These are phyloP conservation scores for Siphamia tubifer DNA, from an alignment of 2,113 vertebrate species.

Conservation along the genomic window DNA sequence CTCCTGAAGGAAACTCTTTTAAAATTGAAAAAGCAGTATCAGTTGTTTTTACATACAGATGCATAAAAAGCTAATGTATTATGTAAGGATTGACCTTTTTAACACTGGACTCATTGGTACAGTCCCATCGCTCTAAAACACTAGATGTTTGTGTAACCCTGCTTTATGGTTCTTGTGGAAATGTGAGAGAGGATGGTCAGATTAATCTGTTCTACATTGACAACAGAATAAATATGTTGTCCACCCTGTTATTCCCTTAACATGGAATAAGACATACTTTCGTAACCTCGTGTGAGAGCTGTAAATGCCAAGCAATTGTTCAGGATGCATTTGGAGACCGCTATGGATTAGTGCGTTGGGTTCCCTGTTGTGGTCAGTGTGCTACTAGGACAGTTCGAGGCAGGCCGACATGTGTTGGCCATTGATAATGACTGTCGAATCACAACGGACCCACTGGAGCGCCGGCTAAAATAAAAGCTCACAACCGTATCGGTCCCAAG, in stretches of 20 bases:
- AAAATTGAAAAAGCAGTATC: too few relatives aligned
- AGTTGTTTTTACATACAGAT: too few relatives aligned
- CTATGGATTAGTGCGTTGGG: constrained; percentile 57
- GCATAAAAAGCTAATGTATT: too few relatives aligned
- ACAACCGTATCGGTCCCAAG: constrained; percentile 68
- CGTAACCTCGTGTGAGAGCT: constrained; percentile 32
- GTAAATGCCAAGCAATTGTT: constrained; percentile 72
- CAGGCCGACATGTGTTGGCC: constrained; percentile 68
- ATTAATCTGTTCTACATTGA: constrained; percentile 26
- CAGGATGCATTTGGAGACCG: constrained; percentile 45
- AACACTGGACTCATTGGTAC: constrained; percentile 16
- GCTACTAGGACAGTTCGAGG: constrained; percentile 57
- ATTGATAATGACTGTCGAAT: constrained; percentile 74
- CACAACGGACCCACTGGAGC: constrained; percentile 49
- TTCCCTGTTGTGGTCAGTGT: constrained; percentile 65
- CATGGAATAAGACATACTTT: constrained; percentile 49
- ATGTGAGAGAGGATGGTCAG: constrained; percentile 1
- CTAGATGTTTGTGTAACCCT: neutral
- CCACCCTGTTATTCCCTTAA: constrained; percentile 23
- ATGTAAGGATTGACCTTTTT: too few relatives aligned
- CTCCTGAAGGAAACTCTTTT: too few relatives aligned
- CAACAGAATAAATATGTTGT: constrained; percentile 29
- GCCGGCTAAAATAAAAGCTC: constrained; percentile 53
- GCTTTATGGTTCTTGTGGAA: neutral
- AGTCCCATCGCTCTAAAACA: too few relatives aligned